These are phyloP conservation scores for Ernsta delagoae DNA, from an alignment of 2,888 invertebrate genomes.

Conservation along the genomic window DNA sequence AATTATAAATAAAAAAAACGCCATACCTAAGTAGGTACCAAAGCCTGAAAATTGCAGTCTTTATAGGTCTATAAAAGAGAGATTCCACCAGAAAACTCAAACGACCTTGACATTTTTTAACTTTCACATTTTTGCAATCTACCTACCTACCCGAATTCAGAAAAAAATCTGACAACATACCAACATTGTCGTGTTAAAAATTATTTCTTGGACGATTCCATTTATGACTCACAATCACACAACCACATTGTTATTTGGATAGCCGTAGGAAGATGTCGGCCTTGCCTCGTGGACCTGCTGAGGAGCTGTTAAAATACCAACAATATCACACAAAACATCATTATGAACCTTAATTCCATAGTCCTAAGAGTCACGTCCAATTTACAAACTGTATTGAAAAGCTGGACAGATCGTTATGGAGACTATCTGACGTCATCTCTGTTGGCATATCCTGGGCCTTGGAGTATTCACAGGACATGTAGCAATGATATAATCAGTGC, in stretches of 20 bases:
- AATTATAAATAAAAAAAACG: no score
- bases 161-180: conserved; percentile 8
- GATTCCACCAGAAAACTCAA: background rate
- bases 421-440: conserved; percentile 40
- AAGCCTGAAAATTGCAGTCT: no score
- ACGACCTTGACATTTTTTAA: background rate
- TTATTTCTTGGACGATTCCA: conserved; percentile 15
- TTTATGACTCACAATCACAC: conserved; percentile 58
- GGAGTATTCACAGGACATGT: conserved; percentile 35
- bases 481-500: conserved; percentile 38
- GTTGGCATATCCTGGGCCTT: conserved; percentile 41
- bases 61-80: no score
- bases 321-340: conserved; percentile 27
- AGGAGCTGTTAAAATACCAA: conserved; percentile 10
- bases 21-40: no score
- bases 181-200: background rate
- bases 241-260: conserved; percentile 63
- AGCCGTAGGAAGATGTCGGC: conserved; percentile 68
- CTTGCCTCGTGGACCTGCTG: conserved; percentile 51
- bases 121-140: background rate
- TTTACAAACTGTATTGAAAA: background rate
- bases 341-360: conserved; percentile 39
- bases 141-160: background rate
- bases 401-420: conserved; percentile 36
- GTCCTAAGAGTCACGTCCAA: conserved; percentile 18